phyloP scores from a whole-genome alignment of 2,888 invertebrate species.

The Heteromyza rotundicornis region DNA sequence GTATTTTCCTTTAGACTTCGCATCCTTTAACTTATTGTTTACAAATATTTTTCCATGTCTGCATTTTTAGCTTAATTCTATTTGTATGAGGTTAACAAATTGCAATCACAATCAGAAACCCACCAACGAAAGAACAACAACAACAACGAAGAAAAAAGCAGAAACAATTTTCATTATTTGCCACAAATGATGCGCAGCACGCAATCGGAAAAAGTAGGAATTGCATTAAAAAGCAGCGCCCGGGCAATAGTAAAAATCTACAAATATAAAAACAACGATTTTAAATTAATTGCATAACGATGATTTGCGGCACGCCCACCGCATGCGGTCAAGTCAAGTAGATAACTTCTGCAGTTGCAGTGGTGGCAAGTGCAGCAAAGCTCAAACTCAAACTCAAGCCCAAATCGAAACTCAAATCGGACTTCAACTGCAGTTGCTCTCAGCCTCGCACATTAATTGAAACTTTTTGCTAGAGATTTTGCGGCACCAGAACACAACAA shows the following conservation, averaged over 20 bases:
- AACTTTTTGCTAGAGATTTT: background rate
- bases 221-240: no score
- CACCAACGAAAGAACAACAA: background rate
- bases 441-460: conserved; percentile 4
- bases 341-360: background rate
- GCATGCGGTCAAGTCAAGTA: background rate
- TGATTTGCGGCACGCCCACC: conserved; percentile 49
- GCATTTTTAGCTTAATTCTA: background rate
- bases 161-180: background rate
- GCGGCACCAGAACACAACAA: background rate
- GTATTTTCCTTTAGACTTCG: no score
- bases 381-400: no score
- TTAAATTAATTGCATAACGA: conserved; percentile 54
- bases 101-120: conserved; percentile 2
- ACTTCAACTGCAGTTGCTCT: background rate
- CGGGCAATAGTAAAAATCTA: background rate
- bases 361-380: background rate
- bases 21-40: no score
- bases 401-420: no score
- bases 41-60: no score
- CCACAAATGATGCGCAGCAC: conserved; percentile 38
- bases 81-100: background rate
- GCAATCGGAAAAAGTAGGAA: no score
- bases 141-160: no score
- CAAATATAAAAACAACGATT: conserved; percentile 10